phyloP scores from a whole-genome alignment of 92 coral and sea anemone species.

The Paramuricea clavata region DNA sequence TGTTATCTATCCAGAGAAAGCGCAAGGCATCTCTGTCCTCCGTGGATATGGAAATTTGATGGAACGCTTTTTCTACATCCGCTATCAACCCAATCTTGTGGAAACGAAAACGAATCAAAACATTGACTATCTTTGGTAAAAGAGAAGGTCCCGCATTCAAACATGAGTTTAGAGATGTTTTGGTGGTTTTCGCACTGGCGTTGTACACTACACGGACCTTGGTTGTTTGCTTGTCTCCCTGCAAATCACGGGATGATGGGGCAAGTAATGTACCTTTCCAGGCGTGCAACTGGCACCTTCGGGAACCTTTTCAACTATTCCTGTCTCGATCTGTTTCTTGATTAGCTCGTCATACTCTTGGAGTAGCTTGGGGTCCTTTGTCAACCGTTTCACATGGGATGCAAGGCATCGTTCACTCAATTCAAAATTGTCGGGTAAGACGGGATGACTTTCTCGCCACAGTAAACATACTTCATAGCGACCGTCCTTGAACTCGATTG shows the following conservation, averaged over 20 bases:
- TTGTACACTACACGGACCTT: conserved; percentile 66
- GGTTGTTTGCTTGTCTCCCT: conserved; percentile 40
- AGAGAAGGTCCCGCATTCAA: conserved; percentile 21
- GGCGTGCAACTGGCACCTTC: too few relatives aligned
- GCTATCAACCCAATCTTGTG: conserved; percentile 47
- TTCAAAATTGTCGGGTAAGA: conserved; percentile 47
- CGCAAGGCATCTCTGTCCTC: conserved; percentile 7
- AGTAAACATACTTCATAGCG: conserved; percentile 23
- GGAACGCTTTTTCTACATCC: conserved; percentile 52
- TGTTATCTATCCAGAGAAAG: conserved; percentile 51
- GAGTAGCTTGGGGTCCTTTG: too few relatives aligned
- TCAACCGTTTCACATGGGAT: too few relatives aligned
- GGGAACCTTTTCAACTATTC: too few relatives aligned
- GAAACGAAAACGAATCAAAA: conserved; percentile 29
- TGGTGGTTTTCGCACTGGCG: conserved; percentile 42
- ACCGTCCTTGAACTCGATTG: background rate
- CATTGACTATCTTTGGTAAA: conserved; percentile 6
- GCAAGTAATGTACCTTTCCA: too few relatives aligned
- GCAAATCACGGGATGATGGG: too few relatives aligned
- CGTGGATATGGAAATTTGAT: background rate
- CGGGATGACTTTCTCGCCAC: conserved; percentile 31
- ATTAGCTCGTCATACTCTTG: too few relatives aligned
- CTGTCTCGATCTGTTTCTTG: too few relatives aligned
- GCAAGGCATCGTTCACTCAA: background rate
- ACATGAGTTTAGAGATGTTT: conserved; percentile 34